These are phyloP conservation scores for Cydia splendana DNA, from an alignment of 1,140 invertebrate species.

Conservation along the genomic window DNA sequence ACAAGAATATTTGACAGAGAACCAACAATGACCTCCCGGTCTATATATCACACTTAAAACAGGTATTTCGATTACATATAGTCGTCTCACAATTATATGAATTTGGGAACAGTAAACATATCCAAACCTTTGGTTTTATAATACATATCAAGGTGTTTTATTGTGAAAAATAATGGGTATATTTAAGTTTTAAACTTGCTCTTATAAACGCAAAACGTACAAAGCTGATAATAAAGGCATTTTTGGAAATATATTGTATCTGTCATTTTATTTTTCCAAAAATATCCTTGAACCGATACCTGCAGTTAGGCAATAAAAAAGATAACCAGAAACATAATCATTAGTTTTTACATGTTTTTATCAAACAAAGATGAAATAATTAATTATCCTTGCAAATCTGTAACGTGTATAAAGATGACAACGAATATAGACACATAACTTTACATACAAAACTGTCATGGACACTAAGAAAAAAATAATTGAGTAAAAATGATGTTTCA, in stretches of 20 bases:
- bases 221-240: not conserved
- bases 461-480: not conserved
- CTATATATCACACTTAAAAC: conserved; percentile 11
- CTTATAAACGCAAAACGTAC: conserved; percentile 8
- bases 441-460: not conserved
- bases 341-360: not conserved
- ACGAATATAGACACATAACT: not conserved
- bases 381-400: not conserved
- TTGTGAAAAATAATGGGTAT: not conserved
- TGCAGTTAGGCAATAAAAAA: conserved; percentile 5
- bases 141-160: not conserved
- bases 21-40: not conserved
- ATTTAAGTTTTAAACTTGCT: not conserved
- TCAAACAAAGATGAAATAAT: not conserved
- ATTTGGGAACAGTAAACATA: conserved; percentile 3
- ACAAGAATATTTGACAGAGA: too few species aligned
- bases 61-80: not conserved
- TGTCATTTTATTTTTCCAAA: not conserved
- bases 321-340: not conserved
- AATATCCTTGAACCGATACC: not conserved
- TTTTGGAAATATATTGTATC: not conserved
- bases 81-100: not conserved
- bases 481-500: not conserved
- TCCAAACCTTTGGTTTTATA: conserved; percentile 5
- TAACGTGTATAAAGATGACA: too few species aligned